phyloP scores from a whole-genome alignment of 2,113 vertebrate species.

The Nannospalax galili region DNA sequence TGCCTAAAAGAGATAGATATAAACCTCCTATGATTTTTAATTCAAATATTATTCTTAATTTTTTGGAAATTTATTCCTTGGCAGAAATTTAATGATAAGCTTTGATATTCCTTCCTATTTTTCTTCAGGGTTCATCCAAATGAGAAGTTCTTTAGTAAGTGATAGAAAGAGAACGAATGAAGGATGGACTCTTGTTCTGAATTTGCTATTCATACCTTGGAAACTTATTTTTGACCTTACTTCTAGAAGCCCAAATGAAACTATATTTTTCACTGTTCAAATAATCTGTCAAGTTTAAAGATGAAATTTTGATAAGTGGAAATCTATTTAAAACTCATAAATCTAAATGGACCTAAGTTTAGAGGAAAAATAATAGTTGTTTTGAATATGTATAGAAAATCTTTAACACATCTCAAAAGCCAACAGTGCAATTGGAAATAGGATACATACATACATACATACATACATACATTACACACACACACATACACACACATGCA shows the following conservation, averaged over 20 bases:
- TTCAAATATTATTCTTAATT: neutral
- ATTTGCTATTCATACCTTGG: neutral
- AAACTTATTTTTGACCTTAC: slow-evolving; percentile 15
- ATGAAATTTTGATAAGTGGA: neutral
- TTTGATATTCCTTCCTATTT: neutral
- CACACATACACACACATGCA: neutral
- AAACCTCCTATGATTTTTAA: neutral
- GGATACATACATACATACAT: neutral
- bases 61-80: neutral
- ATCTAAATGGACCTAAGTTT: slow-evolving; percentile 48
- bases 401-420: slow-evolving; percentile 12
- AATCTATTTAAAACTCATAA: slow-evolving; percentile 40
- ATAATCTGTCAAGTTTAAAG: slow-evolving; percentile 2
- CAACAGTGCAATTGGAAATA: slow-evolving; percentile 35
- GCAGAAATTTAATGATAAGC: slow-evolving; percentile 16
- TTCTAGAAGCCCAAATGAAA: slow-evolving; percentile 24
- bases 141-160: neutral
- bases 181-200: neutral
- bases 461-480: neutral
- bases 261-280: neutral
- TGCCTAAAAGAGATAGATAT: neutral
- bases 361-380: neutral
- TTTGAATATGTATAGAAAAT: slow-evolving; percentile 54
- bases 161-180: neutral
- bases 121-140: slow-evolving; percentile 3